Conservation (phyloP, 2,113 vertebrate species). For the Cyanoramphus novaezelandiae region DNA sequence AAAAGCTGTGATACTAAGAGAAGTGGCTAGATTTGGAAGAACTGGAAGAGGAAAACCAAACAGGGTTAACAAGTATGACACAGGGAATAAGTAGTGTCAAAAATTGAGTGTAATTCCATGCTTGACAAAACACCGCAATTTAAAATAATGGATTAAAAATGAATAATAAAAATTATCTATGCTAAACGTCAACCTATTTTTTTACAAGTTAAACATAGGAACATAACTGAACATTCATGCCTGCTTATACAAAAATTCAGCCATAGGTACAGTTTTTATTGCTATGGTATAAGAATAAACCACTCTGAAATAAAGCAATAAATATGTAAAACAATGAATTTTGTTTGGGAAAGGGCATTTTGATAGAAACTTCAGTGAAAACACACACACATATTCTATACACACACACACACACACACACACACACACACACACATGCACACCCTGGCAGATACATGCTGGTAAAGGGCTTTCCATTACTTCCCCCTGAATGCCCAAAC, state of each 20-base stretch:
- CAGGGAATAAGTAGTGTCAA: not conserved
- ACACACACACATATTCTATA: not conserved
- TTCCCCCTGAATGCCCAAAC: not conserved
- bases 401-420: not conserved
- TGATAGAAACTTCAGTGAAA: not conserved
- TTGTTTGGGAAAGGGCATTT: not conserved
- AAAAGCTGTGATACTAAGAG: not conserved
- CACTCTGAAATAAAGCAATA: not conserved
- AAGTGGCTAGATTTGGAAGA: not conserved
- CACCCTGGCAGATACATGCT: not conserved
- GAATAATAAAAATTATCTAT: not conserved
- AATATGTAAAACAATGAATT: not conserved
- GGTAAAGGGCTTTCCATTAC: not conserved
- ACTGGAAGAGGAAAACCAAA: conserved; percentile 15
- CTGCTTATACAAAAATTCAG: not conserved
- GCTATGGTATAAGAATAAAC: not conserved
- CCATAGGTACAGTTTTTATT: not conserved
- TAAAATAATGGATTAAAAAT: not conserved
- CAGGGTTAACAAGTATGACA: not conserved
- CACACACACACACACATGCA: not conserved
- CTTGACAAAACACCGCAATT: not conserved
- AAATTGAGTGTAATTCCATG: not conserved
- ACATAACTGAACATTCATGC: not conserved
- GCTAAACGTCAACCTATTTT: not conserved
- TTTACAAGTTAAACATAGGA: not conserved